Percentiles rank a stretch among this genome's conserved stretches.
Conservation (phyloP, 2,797 vertebrate genomes). For the Leontocebus nigricollis region DNA sequence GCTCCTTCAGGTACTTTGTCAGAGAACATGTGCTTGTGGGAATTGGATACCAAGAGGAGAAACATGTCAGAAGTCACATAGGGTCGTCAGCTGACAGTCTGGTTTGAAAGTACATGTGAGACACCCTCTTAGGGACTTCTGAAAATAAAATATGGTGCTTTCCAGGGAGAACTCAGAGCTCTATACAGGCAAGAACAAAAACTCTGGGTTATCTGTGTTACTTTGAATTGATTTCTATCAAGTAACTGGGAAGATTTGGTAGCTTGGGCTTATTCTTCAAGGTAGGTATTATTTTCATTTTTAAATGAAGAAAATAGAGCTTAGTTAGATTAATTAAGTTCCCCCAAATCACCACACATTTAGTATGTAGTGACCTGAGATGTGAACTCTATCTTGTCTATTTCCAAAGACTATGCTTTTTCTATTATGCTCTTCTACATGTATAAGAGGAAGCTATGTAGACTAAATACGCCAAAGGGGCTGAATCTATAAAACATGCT, state of each 20-base stretch:
- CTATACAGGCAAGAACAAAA: constrained; percentile 2
- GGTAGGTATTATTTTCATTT: constrained; percentile 40
- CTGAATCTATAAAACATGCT: constrained; percentile 44
- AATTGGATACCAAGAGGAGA: not conserved
- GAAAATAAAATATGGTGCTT: not conserved
- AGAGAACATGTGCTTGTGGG: not conserved
- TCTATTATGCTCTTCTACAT: constrained; percentile 11
- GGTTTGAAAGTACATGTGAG: not conserved
- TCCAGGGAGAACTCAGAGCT: not conserved
- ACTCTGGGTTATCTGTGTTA: not conserved
- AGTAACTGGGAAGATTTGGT: not conserved
- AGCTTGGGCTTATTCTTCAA: not conserved
- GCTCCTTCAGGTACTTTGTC: not conserved
- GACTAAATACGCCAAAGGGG: constrained; percentile 47
- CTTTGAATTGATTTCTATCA: not conserved
- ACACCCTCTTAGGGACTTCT: not conserved
- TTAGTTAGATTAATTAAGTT: constrained; percentile 2
- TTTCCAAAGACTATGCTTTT: constrained; percentile 41
- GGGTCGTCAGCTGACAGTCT: not conserved
- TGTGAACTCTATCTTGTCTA: constrained; percentile 15
- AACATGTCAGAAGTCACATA: not conserved
- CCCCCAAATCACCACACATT: not conserved
- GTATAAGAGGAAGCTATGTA: constrained; percentile 33
- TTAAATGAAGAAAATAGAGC: constrained; percentile 31
- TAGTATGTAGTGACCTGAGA: not conserved